Percentiles rank a stretch among this genome's conserved stretches.
phyloP scores from a whole-genome alignment of 2,888 invertebrate species.

The Cataglyphis altisquamis region DNA sequence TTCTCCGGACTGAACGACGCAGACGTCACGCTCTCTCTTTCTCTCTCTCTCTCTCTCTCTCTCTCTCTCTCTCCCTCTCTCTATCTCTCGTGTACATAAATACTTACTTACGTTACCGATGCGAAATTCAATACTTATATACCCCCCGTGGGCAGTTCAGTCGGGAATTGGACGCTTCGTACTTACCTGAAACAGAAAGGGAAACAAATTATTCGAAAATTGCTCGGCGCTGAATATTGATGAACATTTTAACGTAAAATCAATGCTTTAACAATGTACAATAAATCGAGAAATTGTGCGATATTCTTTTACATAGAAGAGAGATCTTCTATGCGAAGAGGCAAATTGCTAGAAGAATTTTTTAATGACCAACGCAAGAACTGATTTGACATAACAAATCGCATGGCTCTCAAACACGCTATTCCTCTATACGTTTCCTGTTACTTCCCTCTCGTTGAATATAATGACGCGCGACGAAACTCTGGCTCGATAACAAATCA shows the following conservation, averaged over 20 bases:
- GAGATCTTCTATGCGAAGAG: neutral
- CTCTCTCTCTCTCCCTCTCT: conserved; percentile 18
- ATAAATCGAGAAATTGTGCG: conserved; percentile 32
- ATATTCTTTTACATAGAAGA: neutral
- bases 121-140: conserved; percentile 65
- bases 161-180: conserved; percentile 59
- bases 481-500: conserved; percentile 66
- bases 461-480: conserved; percentile 69
- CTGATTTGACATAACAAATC: conserved; percentile 35
- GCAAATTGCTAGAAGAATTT: conserved; percentile 29
- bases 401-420: conserved; percentile 50
- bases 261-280: neutral
- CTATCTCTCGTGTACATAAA: conserved; percentile 48
- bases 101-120: conserved; percentile 66
- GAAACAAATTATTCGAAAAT: conserved; percentile 65
- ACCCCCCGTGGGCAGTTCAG: conserved; percentile 51
- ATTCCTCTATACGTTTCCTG: conserved; percentile 54
- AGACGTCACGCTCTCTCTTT: conserved; percentile 59
- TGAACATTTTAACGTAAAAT: conserved; percentile 15
- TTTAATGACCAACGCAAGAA: conserved; percentile 22
- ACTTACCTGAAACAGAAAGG: conserved; percentile 83
- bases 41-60: conserved; percentile 15
- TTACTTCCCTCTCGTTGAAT: conserved; percentile 45
- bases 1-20: conserved; percentile 64
- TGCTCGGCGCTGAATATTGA: conserved; percentile 15